Base-by-base conservation (phyloP, 2,797 vertebrate species). In the Podargus strigoides region DNA sequence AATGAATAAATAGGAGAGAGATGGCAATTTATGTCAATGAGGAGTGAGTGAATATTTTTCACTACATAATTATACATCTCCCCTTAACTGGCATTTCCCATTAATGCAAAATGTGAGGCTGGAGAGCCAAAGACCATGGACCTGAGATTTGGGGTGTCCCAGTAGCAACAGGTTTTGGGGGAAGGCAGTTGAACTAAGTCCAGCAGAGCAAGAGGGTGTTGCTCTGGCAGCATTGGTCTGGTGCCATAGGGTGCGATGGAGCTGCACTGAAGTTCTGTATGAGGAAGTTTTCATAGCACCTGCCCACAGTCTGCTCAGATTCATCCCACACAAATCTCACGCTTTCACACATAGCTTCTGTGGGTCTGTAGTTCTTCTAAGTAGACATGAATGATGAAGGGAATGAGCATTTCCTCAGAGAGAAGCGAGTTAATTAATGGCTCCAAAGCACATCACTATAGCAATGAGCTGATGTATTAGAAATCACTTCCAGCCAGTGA, bases 221-320 rank as follows among this genome's bases (percentile, higher is more conserved):
- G 67, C 50, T 60, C 69, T 91, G 66, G 69, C 39, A 85, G 69
- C 50, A 42, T 8, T 47, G 44, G 12, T 68, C 41, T 79, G 47
- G 30, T 64, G 78, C 49, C 8, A 52, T 50, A 36, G 74, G 77
- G 74, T 82, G 77, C 3, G 39, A 23, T 59, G 73, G 82, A 93
- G 72, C 63, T 58, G 49, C 49, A 37, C 74, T 56, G 80, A 84
- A 74, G 44, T 5, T 12, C 41, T 60, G 55, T 46, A 14, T 52
- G 37, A 88, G 96, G 94, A 96, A 94, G 91, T 96, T 94, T 95
- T 88, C 80, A 60, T 94, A 70, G 68, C 94, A 91, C 93, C 91
- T 95, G 80, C 93, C 94, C 93, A 97, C 93, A 0, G 49, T 85
- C 74, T 94, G 90, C 83, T 90, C 0, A 1, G 63, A 87, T 94